Conservation (phyloP, 2,113 vertebrate species). For the Delphinapterus leucas region DNA sequence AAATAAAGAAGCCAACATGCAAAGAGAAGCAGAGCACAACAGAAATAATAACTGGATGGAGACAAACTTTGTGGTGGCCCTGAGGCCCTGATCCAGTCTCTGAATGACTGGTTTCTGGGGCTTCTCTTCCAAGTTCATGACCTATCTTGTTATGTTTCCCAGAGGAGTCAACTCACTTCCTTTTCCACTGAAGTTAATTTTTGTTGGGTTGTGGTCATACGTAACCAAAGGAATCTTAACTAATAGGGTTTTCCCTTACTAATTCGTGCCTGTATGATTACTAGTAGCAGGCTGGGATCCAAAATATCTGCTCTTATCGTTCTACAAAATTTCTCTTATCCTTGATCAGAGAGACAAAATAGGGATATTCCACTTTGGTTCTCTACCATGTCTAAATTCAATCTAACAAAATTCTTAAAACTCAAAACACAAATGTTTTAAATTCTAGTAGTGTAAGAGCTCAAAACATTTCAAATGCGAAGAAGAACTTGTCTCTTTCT, state of each 20-base stretch:
- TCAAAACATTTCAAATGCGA: background rate
- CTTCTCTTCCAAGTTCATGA: background rate
- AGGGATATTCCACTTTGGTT: background rate
- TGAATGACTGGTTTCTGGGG: background rate
- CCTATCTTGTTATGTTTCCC: background rate
- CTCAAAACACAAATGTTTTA: background rate
- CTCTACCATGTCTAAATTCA: background rate
- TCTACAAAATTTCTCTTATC: background rate
- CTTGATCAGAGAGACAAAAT: background rate
- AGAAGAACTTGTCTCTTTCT: background rate
- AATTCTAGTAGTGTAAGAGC: background rate
- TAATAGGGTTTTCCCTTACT: background rate
- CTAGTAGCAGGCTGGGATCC: background rate
- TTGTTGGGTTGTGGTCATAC: background rate
- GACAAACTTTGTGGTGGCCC: background rate
- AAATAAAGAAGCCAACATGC: background rate
- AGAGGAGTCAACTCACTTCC: background rate
- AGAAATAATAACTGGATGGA: background rate
- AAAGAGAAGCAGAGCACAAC: background rate
- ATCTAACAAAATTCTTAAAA: background rate
- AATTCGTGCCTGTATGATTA: background rate
- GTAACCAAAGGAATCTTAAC: background rate
- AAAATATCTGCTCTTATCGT: background rate
- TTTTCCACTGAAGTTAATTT: slow-evolving; percentile 5
- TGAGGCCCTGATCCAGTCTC: background rate